Evolutionary conservation across 2,113 vertebrate genomes (phyloP).

Genomic region (Thymallus thymallus): DNA sequence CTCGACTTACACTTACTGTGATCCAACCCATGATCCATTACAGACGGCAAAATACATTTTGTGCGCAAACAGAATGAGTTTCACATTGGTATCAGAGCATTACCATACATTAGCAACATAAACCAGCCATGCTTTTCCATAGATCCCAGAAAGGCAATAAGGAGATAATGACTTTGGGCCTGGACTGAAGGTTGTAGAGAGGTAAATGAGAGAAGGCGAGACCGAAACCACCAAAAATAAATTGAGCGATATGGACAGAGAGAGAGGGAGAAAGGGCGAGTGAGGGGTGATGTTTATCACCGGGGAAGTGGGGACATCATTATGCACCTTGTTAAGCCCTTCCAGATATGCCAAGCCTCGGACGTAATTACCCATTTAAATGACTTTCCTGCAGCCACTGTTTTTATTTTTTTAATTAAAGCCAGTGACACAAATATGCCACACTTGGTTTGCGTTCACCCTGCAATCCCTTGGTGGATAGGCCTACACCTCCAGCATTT

Average conservation of each 20-base stretch:
- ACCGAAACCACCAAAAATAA: conserved; percentile 34
- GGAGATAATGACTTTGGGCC: conserved; percentile 31
- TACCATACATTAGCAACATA: conserved; percentile 21
- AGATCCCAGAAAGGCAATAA: conserved; percentile 27
- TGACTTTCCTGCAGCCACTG: conserved; percentile 52
- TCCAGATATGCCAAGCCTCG: conserved; percentile 50
- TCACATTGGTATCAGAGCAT: conserved; percentile 27
- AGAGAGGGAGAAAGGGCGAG: conserved; percentile 56
- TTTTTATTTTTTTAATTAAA: conserved; percentile 54
- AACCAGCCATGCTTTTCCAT: conserved; percentile 14
- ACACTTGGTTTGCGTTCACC: conserved; percentile 44
- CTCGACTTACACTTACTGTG: neutral
- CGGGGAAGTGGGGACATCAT: conserved; percentile 61
- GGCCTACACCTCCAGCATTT: conserved; percentile 1
- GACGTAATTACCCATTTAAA: conserved; percentile 68
- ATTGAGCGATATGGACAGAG: conserved; percentile 58
- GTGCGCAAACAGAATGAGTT: conserved; percentile 5
- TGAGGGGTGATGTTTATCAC: conserved; percentile 61
- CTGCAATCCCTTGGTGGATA: conserved; percentile 22
- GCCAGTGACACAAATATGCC: conserved; percentile 50
- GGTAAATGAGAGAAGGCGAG: conserved; percentile 38
- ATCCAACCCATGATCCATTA: conserved; percentile 14
- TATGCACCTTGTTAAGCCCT: conserved; percentile 70
- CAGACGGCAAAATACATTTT: neutral
- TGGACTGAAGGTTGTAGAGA: conserved; percentile 34